phyloP scores from a whole-genome alignment of 2,113 vertebrate genomes.

The zebrafish (Danio rerio) region DNA sequence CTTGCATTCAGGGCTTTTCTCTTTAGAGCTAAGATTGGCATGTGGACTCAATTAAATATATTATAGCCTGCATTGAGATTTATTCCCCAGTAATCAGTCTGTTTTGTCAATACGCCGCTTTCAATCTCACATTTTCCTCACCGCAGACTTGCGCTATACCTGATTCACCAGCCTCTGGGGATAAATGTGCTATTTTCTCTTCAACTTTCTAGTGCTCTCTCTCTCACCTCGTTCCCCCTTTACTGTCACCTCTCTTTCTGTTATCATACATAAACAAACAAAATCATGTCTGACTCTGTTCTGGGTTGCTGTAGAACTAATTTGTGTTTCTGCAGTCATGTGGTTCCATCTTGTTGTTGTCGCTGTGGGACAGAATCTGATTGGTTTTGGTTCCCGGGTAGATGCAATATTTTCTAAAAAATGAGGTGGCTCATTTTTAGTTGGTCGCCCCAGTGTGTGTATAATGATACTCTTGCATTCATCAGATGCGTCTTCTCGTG shows the following conservation, averaged over 20 bases:
- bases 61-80: background rate
- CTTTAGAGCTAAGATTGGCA: background rate
- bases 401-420: background rate
- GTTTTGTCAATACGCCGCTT: constrained; percentile 7
- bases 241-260: background rate
- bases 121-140: background rate
- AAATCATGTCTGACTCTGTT: constrained; percentile 14
- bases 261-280: constrained; percentile 28
- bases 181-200: constrained; percentile 15
- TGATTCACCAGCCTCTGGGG: constrained; percentile 11
- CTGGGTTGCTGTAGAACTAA: constrained; percentile 32
- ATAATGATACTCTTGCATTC: constrained; percentile 14
- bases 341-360: background rate
- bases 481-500: background rate
- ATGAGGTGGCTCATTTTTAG: constrained; percentile 20
- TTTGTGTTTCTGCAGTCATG: constrained; percentile 7
- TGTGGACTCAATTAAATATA: background rate
- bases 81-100: constrained; percentile 12
- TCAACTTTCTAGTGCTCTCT: background rate
- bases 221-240: background rate
- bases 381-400: constrained; percentile 9
- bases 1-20: background rate
- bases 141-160: background rate
- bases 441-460: background rate
- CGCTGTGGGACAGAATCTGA: constrained; percentile 5